phyloP scores from a whole-genome alignment of 2,113 vertebrate species.

The Cryptomyrus ogoouensis region DNA sequence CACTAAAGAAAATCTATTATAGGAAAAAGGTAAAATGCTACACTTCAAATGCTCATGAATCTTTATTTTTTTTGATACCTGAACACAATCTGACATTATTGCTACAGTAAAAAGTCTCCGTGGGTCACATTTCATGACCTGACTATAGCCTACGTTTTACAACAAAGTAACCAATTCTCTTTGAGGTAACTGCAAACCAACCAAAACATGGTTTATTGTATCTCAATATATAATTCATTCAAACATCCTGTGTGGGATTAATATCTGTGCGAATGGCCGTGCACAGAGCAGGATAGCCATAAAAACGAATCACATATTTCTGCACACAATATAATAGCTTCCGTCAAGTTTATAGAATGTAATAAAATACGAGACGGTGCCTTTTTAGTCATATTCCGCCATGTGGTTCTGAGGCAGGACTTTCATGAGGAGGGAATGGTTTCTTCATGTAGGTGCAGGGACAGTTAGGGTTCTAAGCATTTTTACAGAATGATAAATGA shows the following conservation, averaged over 20 bases:
- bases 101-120: not conserved
- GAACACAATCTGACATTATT: not conserved
- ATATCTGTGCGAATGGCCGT: not conserved
- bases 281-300: not conserved
- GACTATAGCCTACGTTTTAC: not conserved
- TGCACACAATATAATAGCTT: not conserved
- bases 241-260: not conserved
- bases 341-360: not conserved
- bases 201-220: not conserved
- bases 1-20: not conserved
- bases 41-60: not conserved
- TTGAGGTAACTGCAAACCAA: not conserved
- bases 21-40: not conserved
- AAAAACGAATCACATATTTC: not conserved
- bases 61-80: not conserved
- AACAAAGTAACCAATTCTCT: not conserved
- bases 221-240: not conserved
- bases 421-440: not conserved
- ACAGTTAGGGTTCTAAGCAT: not conserved
- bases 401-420: not conserved
- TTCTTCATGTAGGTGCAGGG: not conserved
- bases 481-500: constrained; percentile 3
- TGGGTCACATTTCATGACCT: not conserved
- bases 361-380: not conserved
- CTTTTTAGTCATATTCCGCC: not conserved